Conservation (phyloP, 2,888 invertebrate genomes). For the Bugula neritina region DNA sequence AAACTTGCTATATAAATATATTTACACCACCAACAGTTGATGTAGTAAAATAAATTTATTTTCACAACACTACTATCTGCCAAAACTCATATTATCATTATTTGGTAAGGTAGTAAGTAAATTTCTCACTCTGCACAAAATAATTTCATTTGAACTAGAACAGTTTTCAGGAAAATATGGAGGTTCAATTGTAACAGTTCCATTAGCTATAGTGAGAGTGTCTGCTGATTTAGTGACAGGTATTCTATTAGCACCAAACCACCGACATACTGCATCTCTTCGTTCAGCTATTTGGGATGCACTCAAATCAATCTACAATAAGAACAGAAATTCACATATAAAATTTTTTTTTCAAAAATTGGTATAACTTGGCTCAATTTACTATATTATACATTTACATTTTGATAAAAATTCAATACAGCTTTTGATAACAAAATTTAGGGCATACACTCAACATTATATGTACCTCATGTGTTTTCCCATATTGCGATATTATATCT, state of each 20-base stretch:
- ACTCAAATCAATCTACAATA: slow-evolving; percentile 30
- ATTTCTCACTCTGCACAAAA: slow-evolving; percentile 49
- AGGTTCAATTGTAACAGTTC: slow-evolving; percentile 39
- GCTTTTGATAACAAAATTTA: too few species aligned
- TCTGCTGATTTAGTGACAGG: slow-evolving; percentile 41
- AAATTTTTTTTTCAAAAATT: not conserved
- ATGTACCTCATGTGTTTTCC: too few species aligned
- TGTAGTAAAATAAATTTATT: too few species aligned
- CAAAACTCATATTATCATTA: not conserved
- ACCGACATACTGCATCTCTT: slow-evolving; percentile 39
- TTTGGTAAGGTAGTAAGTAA: slow-evolving; percentile 49
- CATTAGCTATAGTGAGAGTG: slow-evolving; percentile 41
- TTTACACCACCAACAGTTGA: too few species aligned
- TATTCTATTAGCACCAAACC: slow-evolving; percentile 48
- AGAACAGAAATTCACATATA: too few species aligned
- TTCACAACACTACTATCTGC: too few species aligned
- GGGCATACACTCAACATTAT: too few species aligned
- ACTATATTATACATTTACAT: too few species aligned
- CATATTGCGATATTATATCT: too few species aligned
- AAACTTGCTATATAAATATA: too few species aligned
- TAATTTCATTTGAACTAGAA: slow-evolving; percentile 52
- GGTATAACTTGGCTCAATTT: not conserved
- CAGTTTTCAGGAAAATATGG: slow-evolving; percentile 47
- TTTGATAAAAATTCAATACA: too few species aligned
- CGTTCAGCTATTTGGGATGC: slow-evolving; percentile 38